Evolutionary conservation across 2,113 vertebrate genomes (phyloP).

Genomic region (Redunca redunca): DNA sequence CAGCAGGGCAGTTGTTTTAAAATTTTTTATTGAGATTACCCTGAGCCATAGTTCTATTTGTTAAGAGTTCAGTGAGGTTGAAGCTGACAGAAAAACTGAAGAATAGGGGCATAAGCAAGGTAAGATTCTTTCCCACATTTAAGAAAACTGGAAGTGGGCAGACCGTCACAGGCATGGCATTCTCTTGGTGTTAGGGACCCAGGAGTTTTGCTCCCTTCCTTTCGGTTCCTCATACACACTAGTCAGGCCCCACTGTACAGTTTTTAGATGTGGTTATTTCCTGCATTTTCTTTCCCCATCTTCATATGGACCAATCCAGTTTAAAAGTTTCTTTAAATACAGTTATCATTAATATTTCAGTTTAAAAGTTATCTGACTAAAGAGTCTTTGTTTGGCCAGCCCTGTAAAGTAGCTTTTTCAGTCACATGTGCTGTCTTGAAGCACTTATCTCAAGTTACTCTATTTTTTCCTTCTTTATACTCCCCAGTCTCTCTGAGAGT

Average conservation of each 20-base stretch:
- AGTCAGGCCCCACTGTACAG: not conserved
- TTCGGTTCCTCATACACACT: not conserved
- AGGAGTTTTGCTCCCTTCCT: not conserved
- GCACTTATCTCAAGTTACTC: not conserved
- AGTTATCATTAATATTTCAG: not conserved
- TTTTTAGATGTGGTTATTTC: not conserved
- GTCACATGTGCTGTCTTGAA: not conserved
- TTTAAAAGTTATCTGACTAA: not conserved
- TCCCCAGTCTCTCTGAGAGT: not conserved
- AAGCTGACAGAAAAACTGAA: not conserved
- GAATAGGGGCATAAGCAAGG: not conserved
- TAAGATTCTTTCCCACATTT: not conserved
- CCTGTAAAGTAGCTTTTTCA: not conserved
- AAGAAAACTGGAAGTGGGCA: not conserved
- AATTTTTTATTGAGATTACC: not conserved
- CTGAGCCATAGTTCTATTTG: not conserved
- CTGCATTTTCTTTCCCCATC: not conserved
- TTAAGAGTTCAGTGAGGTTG: not conserved
- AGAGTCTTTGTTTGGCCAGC: not conserved
- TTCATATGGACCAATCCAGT: not conserved
- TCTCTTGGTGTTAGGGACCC: not conserved
- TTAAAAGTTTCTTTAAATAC: not conserved
- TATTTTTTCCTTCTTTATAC: not conserved
- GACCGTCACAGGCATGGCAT: rapidly evolving
- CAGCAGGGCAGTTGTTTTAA: not conserved